Evolutionary conservation across 2,797 vertebrate genomes (phyloP).

Genomic region (Sebastes reedi): DNA sequence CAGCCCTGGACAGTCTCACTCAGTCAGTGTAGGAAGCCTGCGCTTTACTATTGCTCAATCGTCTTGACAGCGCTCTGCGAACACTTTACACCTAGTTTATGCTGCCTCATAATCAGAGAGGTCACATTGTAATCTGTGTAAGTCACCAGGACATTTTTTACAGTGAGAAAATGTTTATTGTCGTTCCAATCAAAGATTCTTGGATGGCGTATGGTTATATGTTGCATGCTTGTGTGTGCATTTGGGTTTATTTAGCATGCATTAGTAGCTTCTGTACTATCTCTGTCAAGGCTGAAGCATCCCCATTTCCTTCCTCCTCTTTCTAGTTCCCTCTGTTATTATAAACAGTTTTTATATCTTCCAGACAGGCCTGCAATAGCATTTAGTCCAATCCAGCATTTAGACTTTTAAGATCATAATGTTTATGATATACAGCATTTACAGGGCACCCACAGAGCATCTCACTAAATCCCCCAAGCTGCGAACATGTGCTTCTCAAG

Average conservation of each 20-base stretch:
- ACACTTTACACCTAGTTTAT: constrained; percentile 25
- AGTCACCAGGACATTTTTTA: not conserved
- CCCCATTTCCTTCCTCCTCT: not conserved
- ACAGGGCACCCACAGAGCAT: constrained; percentile 23
- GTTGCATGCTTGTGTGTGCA: not conserved
- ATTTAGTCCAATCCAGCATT: constrained; percentile 34
- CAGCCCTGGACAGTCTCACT: constrained; percentile 8
- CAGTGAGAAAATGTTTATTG: not conserved
- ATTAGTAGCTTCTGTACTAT: not conserved
- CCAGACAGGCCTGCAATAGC: constrained; percentile 25
- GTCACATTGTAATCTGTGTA: not conserved
- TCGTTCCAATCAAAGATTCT: not conserved
- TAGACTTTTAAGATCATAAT: constrained; percentile 18
- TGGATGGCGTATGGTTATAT: not conserved
- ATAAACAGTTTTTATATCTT: constrained; percentile 29
- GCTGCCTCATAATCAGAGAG: not conserved
- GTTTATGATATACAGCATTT: constrained; percentile 28
- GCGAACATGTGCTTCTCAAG: constrained; percentile 20
- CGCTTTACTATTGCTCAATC: not conserved
- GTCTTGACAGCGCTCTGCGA: not conserved
- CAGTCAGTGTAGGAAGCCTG: not conserved
- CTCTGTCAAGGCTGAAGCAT: not conserved
- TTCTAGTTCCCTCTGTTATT: not conserved
- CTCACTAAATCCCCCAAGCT: constrained; percentile 26
- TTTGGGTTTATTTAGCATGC: not conserved